phyloP scores from a whole-genome alignment of 2,888 invertebrate genomes.

The Margaritifera margaritifera region DNA sequence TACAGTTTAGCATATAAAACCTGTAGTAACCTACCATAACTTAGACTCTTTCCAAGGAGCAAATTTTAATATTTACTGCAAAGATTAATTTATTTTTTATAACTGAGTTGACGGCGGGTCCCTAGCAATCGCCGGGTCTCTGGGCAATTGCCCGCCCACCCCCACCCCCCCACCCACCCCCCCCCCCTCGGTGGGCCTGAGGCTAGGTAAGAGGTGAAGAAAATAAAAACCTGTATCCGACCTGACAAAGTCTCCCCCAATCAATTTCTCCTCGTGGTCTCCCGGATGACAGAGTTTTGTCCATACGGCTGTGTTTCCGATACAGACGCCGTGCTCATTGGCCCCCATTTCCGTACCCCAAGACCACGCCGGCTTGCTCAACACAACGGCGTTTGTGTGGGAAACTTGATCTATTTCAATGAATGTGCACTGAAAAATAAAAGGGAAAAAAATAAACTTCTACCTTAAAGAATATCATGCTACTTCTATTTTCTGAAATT shows the following conservation, averaged over 20 bases:
- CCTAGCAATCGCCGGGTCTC: no score
- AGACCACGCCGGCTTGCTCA: slow-evolving; percentile 86
- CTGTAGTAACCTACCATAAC: no score
- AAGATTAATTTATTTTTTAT: no score
- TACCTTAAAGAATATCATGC: no score
- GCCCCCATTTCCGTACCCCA: slow-evolving; percentile 92
- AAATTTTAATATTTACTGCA: no score
- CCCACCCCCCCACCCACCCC: slow-evolving; percentile 4
- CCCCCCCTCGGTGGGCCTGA: background rate
- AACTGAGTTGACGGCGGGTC: no score
- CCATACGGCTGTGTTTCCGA: slow-evolving; percentile 84
- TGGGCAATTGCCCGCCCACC: no score
- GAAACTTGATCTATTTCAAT: slow-evolving; percentile 79
- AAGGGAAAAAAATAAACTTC: no score
- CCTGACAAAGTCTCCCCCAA: slow-evolving; percentile 87
- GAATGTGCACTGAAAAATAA: slow-evolving; percentile 79
- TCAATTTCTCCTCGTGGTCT: slow-evolving; percentile 77
- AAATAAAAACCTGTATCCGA: slow-evolving; percentile 58
- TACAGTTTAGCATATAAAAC: no score
- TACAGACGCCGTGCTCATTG: slow-evolving; percentile 84
- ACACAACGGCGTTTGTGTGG: slow-evolving; percentile 80
- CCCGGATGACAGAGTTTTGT: slow-evolving; percentile 77
- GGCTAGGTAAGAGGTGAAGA: background rate
- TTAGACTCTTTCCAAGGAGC: no score
- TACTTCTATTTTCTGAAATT: no score